Evolutionary conservation across 2,888 invertebrate genomes (phyloP).

Genomic region (Eledona agricola): DNA sequence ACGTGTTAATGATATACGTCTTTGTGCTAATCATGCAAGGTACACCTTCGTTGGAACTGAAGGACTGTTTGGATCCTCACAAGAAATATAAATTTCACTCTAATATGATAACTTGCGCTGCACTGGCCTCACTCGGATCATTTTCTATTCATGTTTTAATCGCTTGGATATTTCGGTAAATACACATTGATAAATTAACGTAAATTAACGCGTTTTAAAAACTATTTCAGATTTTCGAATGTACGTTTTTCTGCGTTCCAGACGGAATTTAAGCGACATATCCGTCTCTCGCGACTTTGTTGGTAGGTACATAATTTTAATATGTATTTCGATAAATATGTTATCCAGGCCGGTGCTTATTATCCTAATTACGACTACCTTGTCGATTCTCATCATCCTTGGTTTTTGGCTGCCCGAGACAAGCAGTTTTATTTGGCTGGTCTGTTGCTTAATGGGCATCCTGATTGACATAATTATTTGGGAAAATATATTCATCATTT

Average conservation of each 20-base stretch:
- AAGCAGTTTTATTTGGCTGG: constrained; percentile 48
- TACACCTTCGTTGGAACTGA: constrained; percentile 42
- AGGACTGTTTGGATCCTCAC: constrained; percentile 43
- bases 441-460: constrained; percentile 37
- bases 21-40: constrained; percentile 42
- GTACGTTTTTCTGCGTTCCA: constrained; percentile 11
- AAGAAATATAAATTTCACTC: constrained; percentile 34
- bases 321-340: too few relatives aligned
- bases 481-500: constrained; percentile 41
- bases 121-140: constrained; percentile 36
- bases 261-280: neutral
- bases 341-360: constrained; percentile 35
- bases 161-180: constrained; percentile 42
- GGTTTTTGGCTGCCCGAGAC: constrained; percentile 49
- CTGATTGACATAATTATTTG: constrained; percentile 42
- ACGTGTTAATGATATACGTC: constrained; percentile 41
- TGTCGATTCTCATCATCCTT: constrained; percentile 40
- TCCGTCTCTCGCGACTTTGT: constrained; percentile 8
- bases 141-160: constrained; percentile 44
- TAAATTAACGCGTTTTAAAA: too few relatives aligned
- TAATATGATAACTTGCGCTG: constrained; percentile 32
- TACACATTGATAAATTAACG: too few relatives aligned
- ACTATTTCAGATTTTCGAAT: constrained; percentile 10
- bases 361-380: constrained; percentile 28
- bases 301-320: too few relatives aligned